These are phyloP conservation scores for Carposina sasakii DNA, from an alignment of 1,140 invertebrate genomes.

Conservation along the genomic window DNA sequence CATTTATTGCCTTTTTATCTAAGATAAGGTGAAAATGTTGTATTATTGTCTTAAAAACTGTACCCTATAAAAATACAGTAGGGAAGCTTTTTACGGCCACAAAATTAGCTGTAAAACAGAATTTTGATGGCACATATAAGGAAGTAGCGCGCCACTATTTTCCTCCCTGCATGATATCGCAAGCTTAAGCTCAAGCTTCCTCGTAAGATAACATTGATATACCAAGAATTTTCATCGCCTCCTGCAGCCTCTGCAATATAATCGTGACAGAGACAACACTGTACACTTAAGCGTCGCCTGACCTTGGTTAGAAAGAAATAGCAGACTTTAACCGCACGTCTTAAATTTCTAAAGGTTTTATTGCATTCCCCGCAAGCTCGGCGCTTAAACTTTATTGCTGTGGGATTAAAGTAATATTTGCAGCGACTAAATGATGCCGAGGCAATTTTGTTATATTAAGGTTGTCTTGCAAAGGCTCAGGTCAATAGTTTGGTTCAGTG, in stretches of 20 bases:
- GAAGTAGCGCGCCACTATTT: no score
- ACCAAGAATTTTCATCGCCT: conserved; percentile 64
- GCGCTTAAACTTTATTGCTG: conserved; percentile 70
- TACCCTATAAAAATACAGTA: no score
- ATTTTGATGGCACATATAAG: no score
- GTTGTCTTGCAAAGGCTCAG: conserved; percentile 56
- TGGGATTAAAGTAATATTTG: conserved; percentile 71
- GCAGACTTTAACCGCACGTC: conserved; percentile 51
- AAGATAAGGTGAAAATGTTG: no score
- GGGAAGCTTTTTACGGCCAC: no score
- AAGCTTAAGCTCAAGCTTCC: conserved; percentile 59
- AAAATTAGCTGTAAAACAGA: no score
- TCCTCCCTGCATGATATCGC: conserved; percentile 39
- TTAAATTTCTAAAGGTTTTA: conserved; percentile 69
- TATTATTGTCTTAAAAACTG: no score
- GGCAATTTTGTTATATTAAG: conserved; percentile 68
- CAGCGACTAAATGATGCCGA: conserved; percentile 65
- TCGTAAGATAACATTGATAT: conserved; percentile 64
- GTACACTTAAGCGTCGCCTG: conserved; percentile 31
- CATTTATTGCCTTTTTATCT: no score
- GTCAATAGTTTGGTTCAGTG: conserved; percentile 58
- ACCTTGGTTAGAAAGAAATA: conserved; percentile 64
- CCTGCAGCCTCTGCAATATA: conserved; percentile 63
- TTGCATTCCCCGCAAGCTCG: conserved; percentile 68
- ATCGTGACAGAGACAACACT: conserved; percentile 51